Evolutionary conservation across 2,797 vertebrate species (phyloP).

Genomic region (Pyrocephalus nanus): DNA sequence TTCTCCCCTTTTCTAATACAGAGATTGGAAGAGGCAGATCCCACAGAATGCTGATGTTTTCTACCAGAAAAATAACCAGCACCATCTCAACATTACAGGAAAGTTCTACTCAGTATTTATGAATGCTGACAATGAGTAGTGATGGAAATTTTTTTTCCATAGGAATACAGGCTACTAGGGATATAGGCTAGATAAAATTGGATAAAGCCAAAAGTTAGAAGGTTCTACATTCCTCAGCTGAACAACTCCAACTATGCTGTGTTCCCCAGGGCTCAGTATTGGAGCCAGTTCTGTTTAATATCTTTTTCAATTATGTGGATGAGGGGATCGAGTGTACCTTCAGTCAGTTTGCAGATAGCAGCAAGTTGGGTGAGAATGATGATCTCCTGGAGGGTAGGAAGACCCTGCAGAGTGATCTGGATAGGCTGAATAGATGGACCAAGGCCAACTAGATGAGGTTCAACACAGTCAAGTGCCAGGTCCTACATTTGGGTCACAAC

Average conservation of each 20-base stretch:
- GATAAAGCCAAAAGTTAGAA: background rate
- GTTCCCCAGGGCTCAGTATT: background rate
- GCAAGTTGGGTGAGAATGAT: background rate
- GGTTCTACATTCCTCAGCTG: background rate
- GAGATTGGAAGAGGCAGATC: background rate
- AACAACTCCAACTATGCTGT: background rate
- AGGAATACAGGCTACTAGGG: background rate
- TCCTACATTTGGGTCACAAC: background rate
- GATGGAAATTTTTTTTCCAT: background rate
- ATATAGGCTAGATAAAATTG: background rate
- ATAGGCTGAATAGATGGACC: no score
- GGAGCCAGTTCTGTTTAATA: background rate
- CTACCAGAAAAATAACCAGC: background rate
- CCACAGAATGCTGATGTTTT: background rate
- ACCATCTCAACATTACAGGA: background rate
- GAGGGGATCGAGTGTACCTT: background rate
- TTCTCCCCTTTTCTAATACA: background rate
- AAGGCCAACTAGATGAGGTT: background rate
- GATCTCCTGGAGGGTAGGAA: background rate
- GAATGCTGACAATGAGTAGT: background rate
- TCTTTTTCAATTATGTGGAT: background rate
- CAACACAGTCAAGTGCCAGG: background rate
- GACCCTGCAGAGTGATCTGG: background rate
- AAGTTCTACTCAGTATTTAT: background rate
- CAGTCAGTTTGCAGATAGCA: background rate